These are phyloP conservation scores for Drosophila orosa DNA, from an alignment of 1,140 invertebrate species.

Conservation along the genomic window DNA sequence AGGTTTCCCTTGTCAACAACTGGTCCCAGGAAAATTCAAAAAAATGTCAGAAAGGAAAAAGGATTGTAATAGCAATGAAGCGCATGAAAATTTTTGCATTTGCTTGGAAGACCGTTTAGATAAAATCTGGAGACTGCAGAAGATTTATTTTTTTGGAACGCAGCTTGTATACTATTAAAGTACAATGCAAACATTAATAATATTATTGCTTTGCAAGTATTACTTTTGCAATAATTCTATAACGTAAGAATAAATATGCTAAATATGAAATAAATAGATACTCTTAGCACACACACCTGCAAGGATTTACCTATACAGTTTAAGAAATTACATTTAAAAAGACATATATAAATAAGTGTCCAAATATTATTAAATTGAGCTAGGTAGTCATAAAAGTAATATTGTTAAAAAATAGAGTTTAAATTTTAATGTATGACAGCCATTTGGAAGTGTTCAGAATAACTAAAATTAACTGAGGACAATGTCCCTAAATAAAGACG, in stretches of 20 bases:
- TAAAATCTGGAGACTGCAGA: background rate
- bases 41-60: slow-evolving; percentile 3
- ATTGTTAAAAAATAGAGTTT: too few species aligned
- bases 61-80: slow-evolving; percentile 8
- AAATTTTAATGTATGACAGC: too few species aligned
- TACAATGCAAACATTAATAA: background rate
- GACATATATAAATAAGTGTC: too few species aligned
- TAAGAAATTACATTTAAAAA: too few species aligned
- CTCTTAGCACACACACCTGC: too few species aligned
- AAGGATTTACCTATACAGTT: too few species aligned
- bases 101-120: background rate
- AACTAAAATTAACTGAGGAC: too few species aligned
- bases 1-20: slow-evolving; percentile 42
- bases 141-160: background rate
- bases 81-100: background rate
- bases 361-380: too few species aligned
- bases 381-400: too few species aligned
- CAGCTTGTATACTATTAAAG: background rate
- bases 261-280: background rate
- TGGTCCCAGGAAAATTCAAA: slow-evolving; percentile 9
- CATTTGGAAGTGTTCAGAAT: too few species aligned
- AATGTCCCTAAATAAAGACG: too few species aligned
- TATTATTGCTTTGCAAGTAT: background rate
- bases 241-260: background rate
- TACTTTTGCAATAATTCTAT: background rate